Percentiles rank a stretch among this genome's conserved stretches.
These are phyloP conservation scores for Hafferia zeledoni DNA, from an alignment of 2,797 vertebrate genomes.

Conservation along the genomic window DNA sequence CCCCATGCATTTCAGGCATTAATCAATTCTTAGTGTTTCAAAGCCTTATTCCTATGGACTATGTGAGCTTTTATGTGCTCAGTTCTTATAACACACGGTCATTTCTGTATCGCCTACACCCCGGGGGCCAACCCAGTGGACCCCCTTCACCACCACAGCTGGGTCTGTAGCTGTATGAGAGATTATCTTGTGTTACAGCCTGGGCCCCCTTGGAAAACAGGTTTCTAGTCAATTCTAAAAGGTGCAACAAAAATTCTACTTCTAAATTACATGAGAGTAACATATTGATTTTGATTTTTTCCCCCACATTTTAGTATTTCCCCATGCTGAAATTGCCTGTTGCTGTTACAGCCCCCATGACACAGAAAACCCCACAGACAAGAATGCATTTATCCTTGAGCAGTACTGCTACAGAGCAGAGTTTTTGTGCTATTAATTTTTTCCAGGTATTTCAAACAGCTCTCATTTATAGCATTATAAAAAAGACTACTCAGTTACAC, in stretches of 20 bases:
- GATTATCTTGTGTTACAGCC: not conserved
- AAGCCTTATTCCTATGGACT: not conserved
- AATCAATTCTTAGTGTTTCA: not conserved
- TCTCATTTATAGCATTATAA: not conserved
- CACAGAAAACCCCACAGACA: not conserved
- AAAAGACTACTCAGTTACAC: not conserved
- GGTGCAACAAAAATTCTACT: not conserved
- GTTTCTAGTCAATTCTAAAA: not conserved
- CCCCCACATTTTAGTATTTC: not conserved
- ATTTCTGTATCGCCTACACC: not conserved
- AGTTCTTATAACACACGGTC: not conserved
- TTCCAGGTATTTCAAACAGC: not conserved
- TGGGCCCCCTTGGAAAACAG: not conserved
- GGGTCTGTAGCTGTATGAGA: not conserved
- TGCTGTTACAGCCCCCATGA: not conserved
- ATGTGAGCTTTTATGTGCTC: not conserved
- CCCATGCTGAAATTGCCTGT: not conserved
- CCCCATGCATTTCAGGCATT: not conserved
- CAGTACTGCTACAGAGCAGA: not conserved
- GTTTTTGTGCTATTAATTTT: not conserved
- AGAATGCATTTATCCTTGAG: not conserved
- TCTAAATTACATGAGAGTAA: not conserved
- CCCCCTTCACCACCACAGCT: not conserved
- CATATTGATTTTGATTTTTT: not conserved
- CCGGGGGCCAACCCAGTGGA: not conserved